A percentile compares a stretch with the other conserved stretches of the same genome.
phyloP scores from a whole-genome alignment of 2,888 invertebrate genomes.

The Actias luna region DNA sequence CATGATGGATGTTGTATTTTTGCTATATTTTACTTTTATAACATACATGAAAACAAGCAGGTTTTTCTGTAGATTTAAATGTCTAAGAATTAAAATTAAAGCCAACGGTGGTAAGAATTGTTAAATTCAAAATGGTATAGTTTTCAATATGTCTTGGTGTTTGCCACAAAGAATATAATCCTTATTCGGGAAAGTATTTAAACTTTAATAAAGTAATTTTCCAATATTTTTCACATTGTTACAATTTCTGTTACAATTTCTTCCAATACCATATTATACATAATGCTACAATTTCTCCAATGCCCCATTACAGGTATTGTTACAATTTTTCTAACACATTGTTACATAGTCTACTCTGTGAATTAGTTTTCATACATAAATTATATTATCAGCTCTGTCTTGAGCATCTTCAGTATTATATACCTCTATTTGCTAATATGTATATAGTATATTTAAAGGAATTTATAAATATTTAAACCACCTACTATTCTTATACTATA shows the following conservation, averaged over 20 bases:
- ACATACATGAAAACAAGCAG: neutral
- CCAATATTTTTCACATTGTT: too few relatives aligned
- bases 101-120: too few relatives aligned
- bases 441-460: neutral
- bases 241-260: too few relatives aligned
- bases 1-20: conserved; percentile 18
- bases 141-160: too few relatives aligned
- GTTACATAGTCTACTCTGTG: neutral
- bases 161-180: too few relatives aligned
- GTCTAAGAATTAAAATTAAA: too few relatives aligned
- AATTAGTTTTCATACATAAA: neutral
- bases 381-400: neutral
- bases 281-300: too few relatives aligned
- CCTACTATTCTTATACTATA: neutral
- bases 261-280: too few relatives aligned
- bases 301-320: too few relatives aligned
- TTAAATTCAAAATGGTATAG: too few relatives aligned
- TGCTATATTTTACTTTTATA: conserved; percentile 3
- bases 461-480: neutral
- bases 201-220: too few relatives aligned
- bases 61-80: neutral
- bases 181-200: too few relatives aligned
- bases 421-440: neutral
- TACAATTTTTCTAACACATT: neutral
- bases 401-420: neutral